Evolutionary conservation across 2,797 vertebrate genomes (phyloP), one percentile per base, ranked within the genome.

Genomic region (Gobionotothen gibberifrons): DNA sequence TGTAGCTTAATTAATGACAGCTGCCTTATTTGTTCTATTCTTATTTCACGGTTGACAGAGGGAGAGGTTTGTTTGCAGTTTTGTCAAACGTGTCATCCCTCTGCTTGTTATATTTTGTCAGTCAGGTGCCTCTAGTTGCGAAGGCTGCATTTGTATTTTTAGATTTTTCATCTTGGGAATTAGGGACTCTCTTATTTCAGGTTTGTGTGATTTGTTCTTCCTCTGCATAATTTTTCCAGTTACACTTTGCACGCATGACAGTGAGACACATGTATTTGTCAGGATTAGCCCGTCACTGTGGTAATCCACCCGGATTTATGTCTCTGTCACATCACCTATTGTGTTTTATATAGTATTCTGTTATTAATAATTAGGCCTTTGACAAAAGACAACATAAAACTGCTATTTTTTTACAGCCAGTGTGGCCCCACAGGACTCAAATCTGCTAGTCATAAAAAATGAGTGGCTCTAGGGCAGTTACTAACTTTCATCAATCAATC

Each of bases 1-100:
- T 66, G 74, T 64, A 87, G 68, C 67, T 49, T 69, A 64, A 83
- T 85, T 70, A 84, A 74, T 79, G 72, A 74, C 67, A 59, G n/a
- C 66, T 0, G 48, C 16, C 49, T 74, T 19, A 53, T 83, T 83
- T 74, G 59, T 66, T 13, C 72, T 76, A 42, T 79, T 84, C 72
- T 86, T 69, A 66, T 78, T 62, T 64, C 56, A 6, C 7, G 12
- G 67, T 44, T 43, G 59, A 83, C 22, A 42, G 29, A 72, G 55
- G 9, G 48, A 52, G 44, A 65, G 32, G 78, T 60, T 53, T 83
- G 64, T 67, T 52, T 62, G 58, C 62, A 15, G 58, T 1, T 4
- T 42, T 22, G 44, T 72, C 15, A 2, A 61, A 65, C 76, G 46
- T 70, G 55, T 40, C 52, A 42, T 77, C 62, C 44, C 71, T 67